phyloP scores from a whole-genome alignment of 2,113 vertebrate genomes.

The Mixornis gularis region DNA sequence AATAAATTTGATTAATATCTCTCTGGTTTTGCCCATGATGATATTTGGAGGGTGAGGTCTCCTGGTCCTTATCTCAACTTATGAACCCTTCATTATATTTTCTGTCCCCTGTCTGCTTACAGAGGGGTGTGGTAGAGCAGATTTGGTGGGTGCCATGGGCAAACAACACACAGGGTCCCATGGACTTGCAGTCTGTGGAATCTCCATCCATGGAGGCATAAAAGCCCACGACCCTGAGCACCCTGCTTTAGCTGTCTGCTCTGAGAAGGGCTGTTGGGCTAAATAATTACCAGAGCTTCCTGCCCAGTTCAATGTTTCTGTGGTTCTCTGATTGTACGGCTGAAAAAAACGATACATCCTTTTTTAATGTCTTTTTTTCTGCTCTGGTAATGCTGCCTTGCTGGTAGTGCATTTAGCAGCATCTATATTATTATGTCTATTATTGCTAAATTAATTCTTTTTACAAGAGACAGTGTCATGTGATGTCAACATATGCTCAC shows the following conservation, averaged over 20 bases:
- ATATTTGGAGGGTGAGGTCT: not conserved
- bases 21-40: not conserved
- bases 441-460: constrained; percentile 4
- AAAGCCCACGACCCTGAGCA: not conserved
- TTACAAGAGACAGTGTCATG: not conserved
- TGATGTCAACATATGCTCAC: not conserved
- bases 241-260: not conserved
- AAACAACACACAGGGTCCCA: not conserved
- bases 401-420: not conserved
- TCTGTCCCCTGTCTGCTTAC: not conserved
- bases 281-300: not conserved
- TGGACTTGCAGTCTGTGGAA: not conserved
- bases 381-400: not conserved
- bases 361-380: not conserved
- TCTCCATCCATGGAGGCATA: not conserved
- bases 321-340: not conserved
- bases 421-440: not conserved
- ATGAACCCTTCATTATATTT: not conserved
- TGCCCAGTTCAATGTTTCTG: not conserved
- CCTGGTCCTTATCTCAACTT: not conserved
- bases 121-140: not conserved
- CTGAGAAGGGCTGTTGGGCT: not conserved
- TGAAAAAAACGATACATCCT: not conserved
- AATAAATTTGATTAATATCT: not conserved
- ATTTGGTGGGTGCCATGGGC: not conserved